Conservation (phyloP, 2,113 vertebrate species). For the Pomatorhinus ruficollis region DNA sequence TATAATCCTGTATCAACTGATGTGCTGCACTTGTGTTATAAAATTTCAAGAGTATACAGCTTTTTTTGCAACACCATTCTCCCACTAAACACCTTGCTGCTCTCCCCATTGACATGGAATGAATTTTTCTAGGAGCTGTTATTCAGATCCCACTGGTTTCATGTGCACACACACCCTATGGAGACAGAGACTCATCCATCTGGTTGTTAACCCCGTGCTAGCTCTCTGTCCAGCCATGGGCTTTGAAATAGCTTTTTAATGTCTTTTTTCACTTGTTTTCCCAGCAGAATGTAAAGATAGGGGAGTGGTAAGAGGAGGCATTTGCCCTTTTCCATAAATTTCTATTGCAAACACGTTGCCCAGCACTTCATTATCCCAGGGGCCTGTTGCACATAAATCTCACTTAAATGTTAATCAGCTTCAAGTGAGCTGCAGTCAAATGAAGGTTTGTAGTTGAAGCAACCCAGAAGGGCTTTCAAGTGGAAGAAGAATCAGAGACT, state of each 20-base stretch:
- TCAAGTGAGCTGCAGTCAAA: neutral
- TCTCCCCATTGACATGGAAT: neutral
- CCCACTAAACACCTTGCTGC: neutral
- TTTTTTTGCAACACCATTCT: neutral
- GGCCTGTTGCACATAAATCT: neutral
- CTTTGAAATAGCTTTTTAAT: neutral
- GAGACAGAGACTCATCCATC: neutral
- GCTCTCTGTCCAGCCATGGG: neutral
- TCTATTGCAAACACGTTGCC: neutral
- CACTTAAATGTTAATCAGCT: conserved; percentile 26
- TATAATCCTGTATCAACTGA: neutral
- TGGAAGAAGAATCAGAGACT: neutral
- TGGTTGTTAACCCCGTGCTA: neutral
- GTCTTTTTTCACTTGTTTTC: neutral
- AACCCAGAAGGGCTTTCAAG: neutral
- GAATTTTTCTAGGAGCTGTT: neutral
- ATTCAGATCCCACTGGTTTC: neutral
- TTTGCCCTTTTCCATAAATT: neutral
- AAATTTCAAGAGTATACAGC: neutral
- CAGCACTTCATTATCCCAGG: neutral
- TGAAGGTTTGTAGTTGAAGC: neutral
- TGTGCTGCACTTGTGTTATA: neutral
- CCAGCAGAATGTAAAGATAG: neutral
- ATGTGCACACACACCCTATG: neutral
- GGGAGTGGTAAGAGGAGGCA: neutral